Percentiles rank a stretch among this genome's conserved stretches.
phyloP scores from a whole-genome alignment of 2,113 vertebrate genomes.

The Gyps fulvus region DNA sequence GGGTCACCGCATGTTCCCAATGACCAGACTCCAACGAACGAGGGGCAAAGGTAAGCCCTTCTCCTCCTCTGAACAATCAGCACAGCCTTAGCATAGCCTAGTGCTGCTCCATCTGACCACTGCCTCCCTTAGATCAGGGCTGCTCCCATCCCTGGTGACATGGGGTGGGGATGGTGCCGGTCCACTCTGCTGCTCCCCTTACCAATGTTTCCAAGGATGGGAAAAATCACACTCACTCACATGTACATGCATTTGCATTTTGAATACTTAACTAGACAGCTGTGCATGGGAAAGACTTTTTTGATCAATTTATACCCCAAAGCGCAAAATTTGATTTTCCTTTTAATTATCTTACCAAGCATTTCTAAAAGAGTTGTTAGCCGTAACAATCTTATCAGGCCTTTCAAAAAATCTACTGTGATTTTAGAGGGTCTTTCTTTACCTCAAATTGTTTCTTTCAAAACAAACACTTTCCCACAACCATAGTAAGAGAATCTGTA shows the following conservation, averaged over 20 bases:
- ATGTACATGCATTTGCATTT: slow-evolving; percentile 36
- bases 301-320: slow-evolving; percentile 50
- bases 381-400: neutral
- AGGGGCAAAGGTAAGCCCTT: neutral
- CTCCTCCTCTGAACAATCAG: neutral
- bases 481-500: neutral
- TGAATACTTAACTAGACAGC: slow-evolving; percentile 36
- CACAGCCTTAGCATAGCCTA: neutral
- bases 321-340: slow-evolving; percentile 35
- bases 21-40: neutral
- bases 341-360: slow-evolving; percentile 25
- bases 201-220: neutral
- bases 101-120: neutral
- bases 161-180: neutral
- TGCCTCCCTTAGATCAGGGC: neutral
- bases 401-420: neutral
- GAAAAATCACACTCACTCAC: neutral
- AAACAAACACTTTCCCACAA: neutral
- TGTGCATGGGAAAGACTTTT: neutral
- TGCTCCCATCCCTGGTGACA: neutral
- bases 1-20: neutral
- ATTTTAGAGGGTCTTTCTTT: neutral
- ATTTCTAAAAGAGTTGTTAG: slow-evolving; percentile 9
- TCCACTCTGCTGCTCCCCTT: neutral
- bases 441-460: neutral